These are phyloP conservation scores for Scaptomyza polygonia DNA, from an alignment of 2,888 invertebrate genomes.

Conservation along the genomic window DNA sequence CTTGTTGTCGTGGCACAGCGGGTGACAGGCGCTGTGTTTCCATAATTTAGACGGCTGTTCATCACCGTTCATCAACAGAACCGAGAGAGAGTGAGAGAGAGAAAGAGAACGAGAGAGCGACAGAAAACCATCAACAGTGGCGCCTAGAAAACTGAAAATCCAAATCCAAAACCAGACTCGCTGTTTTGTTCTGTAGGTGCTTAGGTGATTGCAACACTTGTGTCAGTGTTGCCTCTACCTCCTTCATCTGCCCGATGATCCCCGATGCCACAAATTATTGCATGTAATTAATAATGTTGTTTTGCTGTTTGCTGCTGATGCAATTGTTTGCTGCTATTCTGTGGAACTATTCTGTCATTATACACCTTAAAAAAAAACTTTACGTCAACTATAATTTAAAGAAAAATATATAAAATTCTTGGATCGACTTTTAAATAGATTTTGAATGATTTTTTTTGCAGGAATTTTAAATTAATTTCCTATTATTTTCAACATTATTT, in stretches of 20 bases:
- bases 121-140: constrained; percentile 81
- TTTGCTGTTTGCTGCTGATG: constrained; percentile 37
- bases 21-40: constrained; percentile 79
- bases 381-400: too few species aligned
- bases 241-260: neutral
- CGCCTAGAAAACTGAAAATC: constrained; percentile 59
- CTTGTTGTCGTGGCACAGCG: constrained; percentile 64
- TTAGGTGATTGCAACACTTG: constrained; percentile 71
- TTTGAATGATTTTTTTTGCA: too few species aligned
- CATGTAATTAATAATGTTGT: constrained; percentile 75
- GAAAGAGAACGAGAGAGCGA: constrained; percentile 29
- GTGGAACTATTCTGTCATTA: constrained; percentile 60
- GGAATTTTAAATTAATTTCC: too few species aligned
- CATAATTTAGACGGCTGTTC: constrained; percentile 78
- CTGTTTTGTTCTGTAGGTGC: constrained; percentile 6
- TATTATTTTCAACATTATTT: too few species aligned
- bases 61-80: constrained; percentile 43
- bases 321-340: constrained; percentile 56
- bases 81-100: constrained; percentile 27
- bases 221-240: constrained; percentile 51
- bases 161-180: constrained; percentile 15
- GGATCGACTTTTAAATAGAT: too few species aligned
- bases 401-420: too few species aligned
- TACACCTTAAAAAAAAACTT: neutral
- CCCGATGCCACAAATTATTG: constrained; percentile 71